These are phyloP conservation scores for Raillietiella orientalis DNA, from an alignment of 2,888 invertebrate species.

Conservation along the genomic window DNA sequence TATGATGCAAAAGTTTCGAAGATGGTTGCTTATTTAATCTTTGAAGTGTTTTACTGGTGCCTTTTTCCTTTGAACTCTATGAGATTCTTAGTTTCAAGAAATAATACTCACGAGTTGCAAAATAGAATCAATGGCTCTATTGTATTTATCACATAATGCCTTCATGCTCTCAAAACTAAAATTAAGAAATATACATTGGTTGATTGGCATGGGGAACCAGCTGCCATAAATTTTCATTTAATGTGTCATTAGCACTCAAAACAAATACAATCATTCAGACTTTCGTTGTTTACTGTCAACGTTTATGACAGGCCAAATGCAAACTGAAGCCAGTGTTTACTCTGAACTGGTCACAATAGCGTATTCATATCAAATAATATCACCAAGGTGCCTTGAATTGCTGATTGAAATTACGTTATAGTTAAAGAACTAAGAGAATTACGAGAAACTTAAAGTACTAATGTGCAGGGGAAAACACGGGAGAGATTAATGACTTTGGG, in stretches of 20 bases:
- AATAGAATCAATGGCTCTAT: slow-evolving; percentile 70
- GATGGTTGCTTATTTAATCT: slow-evolving; percentile 61
- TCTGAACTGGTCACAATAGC: no score
- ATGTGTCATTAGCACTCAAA: not conserved
- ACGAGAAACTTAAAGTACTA: no score
- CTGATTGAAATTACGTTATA: no score
- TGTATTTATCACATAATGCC: slow-evolving; percentile 66
- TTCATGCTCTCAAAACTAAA: slow-evolving; percentile 63
- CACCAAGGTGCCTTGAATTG: no score
- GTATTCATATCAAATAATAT: no score
- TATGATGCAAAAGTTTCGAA: slow-evolving; percentile 61
- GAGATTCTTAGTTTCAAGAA: not conserved
- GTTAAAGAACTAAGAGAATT: no score
- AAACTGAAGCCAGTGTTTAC: no score
- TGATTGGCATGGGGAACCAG: not conserved
- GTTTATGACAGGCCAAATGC: no score
- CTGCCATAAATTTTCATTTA: not conserved
- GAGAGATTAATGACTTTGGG: no score
- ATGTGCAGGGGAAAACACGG: no score
- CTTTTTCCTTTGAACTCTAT: slow-evolving; percentile 30
- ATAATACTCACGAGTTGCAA: slow-evolving; percentile 27
- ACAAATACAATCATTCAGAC: not conserved
- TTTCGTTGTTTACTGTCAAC: not conserved
- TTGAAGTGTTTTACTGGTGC: slow-evolving; percentile 56
- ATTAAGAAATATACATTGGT: not conserved